phyloP scores from a whole-genome alignment of 1,140 invertebrate genomes.

The Triops longicaudatus region DNA sequence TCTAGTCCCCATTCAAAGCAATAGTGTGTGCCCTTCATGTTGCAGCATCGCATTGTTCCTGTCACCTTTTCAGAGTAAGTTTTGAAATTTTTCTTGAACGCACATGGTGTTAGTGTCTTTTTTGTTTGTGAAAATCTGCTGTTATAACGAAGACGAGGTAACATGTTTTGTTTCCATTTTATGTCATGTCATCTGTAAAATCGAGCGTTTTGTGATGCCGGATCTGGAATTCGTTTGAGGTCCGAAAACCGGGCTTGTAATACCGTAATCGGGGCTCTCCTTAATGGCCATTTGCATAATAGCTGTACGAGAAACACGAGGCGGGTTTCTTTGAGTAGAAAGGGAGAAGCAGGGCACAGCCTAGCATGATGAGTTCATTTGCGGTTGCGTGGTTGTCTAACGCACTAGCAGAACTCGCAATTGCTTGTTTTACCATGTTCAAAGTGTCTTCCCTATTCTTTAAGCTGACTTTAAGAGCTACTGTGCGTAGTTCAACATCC shows the following conservation, averaged over 20 bases:
- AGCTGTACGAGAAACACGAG: slow-evolving; percentile 6
- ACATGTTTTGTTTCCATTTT: not conserved
- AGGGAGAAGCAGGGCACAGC: not conserved
- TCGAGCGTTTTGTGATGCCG: not conserved
- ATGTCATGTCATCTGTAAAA: not conserved
- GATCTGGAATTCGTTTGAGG: slow-evolving; percentile 5
- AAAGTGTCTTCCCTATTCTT: not conserved
- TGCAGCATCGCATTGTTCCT: not conserved
- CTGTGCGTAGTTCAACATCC: not conserved
- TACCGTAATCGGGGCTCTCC: slow-evolving; percentile 13
- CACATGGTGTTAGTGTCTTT: not conserved
- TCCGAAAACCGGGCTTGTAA: slow-evolving; percentile 9
- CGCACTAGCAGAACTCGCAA: not conserved
- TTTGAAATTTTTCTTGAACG: not conserved
- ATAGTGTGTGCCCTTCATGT: not conserved
- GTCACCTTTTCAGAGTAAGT: not conserved
- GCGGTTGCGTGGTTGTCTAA: not conserved
- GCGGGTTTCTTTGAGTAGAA: slow-evolving; percentile 11
- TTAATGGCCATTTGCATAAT: slow-evolving; percentile 12
- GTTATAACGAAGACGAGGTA: not conserved
- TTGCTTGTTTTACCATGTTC: not conserved
- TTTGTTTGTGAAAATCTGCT: not conserved
- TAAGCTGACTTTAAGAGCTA: not conserved
- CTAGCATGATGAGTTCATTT: not conserved
- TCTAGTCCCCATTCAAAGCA: slow-evolving; percentile 6